Conservation (phyloP, 2,797 vertebrate genomes). For the Scolopax bukidnonensis region DNA sequence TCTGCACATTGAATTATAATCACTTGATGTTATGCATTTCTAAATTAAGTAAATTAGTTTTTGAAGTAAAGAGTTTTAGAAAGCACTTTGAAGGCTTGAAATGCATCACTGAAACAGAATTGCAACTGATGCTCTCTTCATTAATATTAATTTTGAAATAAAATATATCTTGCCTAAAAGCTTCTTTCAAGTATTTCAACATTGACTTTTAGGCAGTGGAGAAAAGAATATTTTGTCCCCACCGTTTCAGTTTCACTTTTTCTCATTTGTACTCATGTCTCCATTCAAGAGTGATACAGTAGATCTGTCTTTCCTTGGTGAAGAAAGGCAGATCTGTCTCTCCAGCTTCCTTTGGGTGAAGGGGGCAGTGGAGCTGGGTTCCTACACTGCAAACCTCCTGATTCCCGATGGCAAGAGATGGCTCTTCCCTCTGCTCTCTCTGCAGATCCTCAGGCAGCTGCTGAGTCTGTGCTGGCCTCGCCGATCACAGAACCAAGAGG, state of each 20-base stretch:
- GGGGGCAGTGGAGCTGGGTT: background rate
- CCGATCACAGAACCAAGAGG: background rate
- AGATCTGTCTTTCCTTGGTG: background rate
- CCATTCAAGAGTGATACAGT: background rate
- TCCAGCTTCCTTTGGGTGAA: background rate
- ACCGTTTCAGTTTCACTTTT: background rate
- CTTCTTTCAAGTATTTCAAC: background rate
- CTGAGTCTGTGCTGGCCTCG: background rate
- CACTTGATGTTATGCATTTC: background rate
- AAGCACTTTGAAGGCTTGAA: background rate
- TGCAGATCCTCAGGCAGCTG: background rate
- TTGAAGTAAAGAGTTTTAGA: background rate
- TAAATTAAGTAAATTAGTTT: background rate
- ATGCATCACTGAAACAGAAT: background rate
- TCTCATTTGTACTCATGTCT: background rate
- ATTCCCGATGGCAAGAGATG: background rate
- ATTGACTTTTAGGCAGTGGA: background rate
- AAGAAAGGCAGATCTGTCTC: background rate
- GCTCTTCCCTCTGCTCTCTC: background rate
- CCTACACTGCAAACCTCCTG: background rate
- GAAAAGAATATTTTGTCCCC: background rate
- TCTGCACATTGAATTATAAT: background rate
- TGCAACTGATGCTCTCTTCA: background rate
- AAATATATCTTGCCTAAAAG: background rate
- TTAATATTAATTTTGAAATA: slow-evolving; percentile 9